Evolutionary conservation across 2,113 vertebrate species (phyloP).

Genomic region (Microtus richardsoni): DNA sequence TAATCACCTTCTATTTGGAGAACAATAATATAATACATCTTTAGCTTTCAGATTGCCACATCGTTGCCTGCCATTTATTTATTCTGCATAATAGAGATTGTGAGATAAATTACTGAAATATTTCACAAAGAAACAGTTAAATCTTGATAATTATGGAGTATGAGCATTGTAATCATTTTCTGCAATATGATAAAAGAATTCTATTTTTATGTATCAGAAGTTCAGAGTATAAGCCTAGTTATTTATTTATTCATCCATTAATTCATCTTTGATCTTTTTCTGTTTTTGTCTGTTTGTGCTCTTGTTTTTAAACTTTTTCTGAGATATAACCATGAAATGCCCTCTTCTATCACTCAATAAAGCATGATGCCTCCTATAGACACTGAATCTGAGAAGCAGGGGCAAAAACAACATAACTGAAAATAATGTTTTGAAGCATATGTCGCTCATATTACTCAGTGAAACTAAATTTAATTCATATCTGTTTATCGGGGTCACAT

Average conservation of each 20-base stretch:
- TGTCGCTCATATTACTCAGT: neutral
- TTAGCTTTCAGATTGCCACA: neutral
- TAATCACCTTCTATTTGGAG: constrained; percentile 42
- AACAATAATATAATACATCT: neutral
- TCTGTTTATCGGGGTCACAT: neutral
- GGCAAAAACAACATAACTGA: neutral
- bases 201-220: neutral
- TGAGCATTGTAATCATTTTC: neutral
- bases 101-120: constrained; percentile 39
- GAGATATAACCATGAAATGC: neutral
- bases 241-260: constrained; percentile 3
- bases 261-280: neutral
- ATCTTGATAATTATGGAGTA: constrained; percentile 19
- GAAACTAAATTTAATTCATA: neutral
- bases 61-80: neutral
- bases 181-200: constrained; percentile 33
- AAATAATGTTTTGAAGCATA: neutral
- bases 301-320: neutral
- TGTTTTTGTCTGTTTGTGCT: neutral
- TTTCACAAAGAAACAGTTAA: constrained; percentile 47
- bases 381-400: neutral
- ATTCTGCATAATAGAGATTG: neutral
- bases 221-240: constrained; percentile 10
- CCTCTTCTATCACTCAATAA: neutral
- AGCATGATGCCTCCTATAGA: neutral